Evolutionary conservation across 2,888 invertebrate genomes (phyloP).

Genomic region (Ophion obscuratus): DNA sequence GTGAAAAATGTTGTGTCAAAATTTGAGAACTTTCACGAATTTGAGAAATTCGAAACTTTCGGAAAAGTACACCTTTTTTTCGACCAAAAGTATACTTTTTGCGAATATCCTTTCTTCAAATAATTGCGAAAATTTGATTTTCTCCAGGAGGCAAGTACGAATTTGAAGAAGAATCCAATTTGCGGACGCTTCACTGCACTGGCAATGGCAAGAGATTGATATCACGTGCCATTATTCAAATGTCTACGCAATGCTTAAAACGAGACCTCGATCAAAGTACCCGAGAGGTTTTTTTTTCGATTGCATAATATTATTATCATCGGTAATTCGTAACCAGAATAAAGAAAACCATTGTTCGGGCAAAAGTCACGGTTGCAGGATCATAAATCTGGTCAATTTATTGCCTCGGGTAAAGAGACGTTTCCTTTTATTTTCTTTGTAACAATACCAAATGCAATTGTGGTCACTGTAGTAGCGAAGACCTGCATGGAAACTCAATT

Average conservation of each 20-base stretch:
- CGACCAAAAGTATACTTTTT: background rate
- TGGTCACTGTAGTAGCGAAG: background rate
- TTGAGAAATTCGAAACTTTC: too few relatives aligned
- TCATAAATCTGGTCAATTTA: slow-evolving; percentile 23
- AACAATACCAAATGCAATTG: background rate
- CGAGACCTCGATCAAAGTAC: background rate
- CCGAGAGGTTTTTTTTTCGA: slow-evolving; percentile 7
- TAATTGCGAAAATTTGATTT: background rate
- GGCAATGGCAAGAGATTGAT: background rate
- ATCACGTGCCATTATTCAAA: slow-evolving; percentile 20
- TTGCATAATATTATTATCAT: slow-evolving; percentile 26
- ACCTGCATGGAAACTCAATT: background rate
- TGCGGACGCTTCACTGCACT: slow-evolving; percentile 5
- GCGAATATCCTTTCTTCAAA: background rate
- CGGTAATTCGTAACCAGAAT: slow-evolving; percentile 27
- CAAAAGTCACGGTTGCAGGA: background rate
- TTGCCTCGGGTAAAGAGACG: background rate
- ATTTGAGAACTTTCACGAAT: too few relatives aligned
- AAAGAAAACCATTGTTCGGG: slow-evolving; percentile 28
- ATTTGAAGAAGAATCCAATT: background rate
- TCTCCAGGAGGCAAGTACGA: background rate
- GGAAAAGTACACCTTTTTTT: too few relatives aligned
- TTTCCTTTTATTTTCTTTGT: slow-evolving; percentile 3
- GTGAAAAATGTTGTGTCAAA: too few relatives aligned
- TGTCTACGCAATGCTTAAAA: slow-evolving; percentile 24